Evolutionary conservation across 2,797 vertebrate genomes (phyloP).

Genomic region (Malacoraja senta): DNA sequence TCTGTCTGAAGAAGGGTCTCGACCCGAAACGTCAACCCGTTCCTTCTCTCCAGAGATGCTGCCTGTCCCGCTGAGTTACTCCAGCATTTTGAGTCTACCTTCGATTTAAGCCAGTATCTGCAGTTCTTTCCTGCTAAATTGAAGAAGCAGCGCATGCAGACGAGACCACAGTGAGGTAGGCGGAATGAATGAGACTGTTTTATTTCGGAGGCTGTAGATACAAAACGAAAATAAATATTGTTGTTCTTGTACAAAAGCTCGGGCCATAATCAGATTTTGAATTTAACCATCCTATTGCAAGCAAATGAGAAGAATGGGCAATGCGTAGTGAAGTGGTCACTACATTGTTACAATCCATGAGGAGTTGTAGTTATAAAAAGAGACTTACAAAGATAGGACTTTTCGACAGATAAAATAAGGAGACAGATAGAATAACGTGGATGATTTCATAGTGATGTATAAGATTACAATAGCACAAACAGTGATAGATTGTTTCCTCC

Average conservation of each 20-base stretch:
- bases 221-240: background rate
- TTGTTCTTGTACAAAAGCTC: background rate
- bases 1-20: too few relatives aligned
- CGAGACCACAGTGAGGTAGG: background rate
- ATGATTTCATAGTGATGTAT: background rate
- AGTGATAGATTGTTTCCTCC: background rate
- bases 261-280: background rate
- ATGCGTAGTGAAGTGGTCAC: background rate
- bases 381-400: background rate
- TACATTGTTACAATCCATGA: background rate
- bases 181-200: background rate
- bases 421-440: background rate
- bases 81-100: too few relatives aligned
- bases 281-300: background rate
- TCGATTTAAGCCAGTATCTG: too few relatives aligned
- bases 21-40: too few relatives aligned
- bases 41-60: too few relatives aligned
- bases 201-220: background rate
- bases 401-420: background rate
- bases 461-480: background rate
- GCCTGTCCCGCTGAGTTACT: too few relatives aligned
- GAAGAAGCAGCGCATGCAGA: background rate
- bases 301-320: background rate
- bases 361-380: background rate
- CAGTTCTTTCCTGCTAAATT: too few relatives aligned